phyloP scores from a whole-genome alignment of 2,888 invertebrate species.

The Erebia ligea region DNA sequence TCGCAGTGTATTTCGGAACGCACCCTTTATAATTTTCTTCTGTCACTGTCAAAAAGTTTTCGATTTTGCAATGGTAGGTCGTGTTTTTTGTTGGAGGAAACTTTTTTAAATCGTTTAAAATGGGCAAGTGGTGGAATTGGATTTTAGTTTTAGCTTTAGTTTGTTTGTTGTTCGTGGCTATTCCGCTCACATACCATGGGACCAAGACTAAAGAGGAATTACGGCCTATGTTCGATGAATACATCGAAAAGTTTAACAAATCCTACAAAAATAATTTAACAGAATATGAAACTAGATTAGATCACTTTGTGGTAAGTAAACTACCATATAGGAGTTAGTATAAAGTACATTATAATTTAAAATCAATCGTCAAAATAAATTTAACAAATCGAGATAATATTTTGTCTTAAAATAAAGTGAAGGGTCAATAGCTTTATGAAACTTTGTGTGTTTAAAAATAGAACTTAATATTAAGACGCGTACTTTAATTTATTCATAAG shows the following conservation, averaged over 20 bases:
- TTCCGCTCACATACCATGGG: slow-evolving; percentile 59
- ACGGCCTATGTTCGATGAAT: slow-evolving; percentile 73
- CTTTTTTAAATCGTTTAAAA: slow-evolving; percentile 45
- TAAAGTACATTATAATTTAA: neutral
- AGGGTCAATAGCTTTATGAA: neutral
- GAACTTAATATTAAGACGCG: neutral
- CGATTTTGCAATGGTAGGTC: slow-evolving; percentile 3
- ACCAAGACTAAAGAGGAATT: slow-evolving; percentile 53
- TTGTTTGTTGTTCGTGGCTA: slow-evolving; percentile 66
- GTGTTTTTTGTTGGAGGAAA: slow-evolving; percentile 31
- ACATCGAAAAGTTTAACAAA: slow-evolving; percentile 81
- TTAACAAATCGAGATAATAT: slow-evolving; percentile 6
- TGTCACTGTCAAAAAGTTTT: slow-evolving; percentile 7
- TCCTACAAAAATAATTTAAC: slow-evolving; percentile 71
- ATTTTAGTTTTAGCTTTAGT: slow-evolving; percentile 59
- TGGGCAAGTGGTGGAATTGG: slow-evolving; percentile 77
- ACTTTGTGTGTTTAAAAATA: neutral
- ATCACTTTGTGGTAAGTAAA: slow-evolving; percentile 79
- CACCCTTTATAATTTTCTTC: neutral
- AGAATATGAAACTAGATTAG: slow-evolving; percentile 77
- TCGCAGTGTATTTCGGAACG: too few relatives aligned
- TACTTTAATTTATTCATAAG: slow-evolving; percentile 7
- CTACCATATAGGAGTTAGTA: neutral
- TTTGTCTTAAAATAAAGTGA: neutral
- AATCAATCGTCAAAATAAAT: neutral